Evolutionary conservation across 2,113 vertebrate genomes (phyloP), one percentile per base, ranked within the genome.

Genomic region (Otolemur garnettii): DNA sequence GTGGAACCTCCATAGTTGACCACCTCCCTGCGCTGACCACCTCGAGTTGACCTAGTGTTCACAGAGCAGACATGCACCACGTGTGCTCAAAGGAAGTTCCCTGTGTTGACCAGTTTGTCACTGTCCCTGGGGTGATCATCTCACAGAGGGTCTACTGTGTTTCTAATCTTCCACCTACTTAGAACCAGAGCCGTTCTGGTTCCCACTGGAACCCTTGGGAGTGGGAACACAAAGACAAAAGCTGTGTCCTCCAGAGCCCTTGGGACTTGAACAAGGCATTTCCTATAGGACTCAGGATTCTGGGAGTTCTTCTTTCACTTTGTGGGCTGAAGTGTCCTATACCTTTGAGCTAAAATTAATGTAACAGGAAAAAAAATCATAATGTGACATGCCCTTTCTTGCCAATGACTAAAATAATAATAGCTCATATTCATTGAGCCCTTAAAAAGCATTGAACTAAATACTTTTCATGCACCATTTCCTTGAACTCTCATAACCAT

Each of bases 391-490:
- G 38, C 45, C n/a, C 80, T 95, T 83, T 95, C 93, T 91, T 95
- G 68, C 83, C 86, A 80, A 14, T 17, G 19, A 82, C 74, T 77
- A 45, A 71, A 75, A 94, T 95, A 72, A 89, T 95, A 90, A 91
- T 68, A 96, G 79, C 64, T 95, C 59, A 10, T 66, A 86, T 19
- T 72, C 82, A 93, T 7, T 26, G 45, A 96, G 81, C 53, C 66
- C 38, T 92, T 94, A 84, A 94, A 93, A 90, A 94, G 35, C 68
- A 80, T 11, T 64, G 50, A 71, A 90, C 62, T 90, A 91, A 96
- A 45, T 33, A 26, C 50, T 80, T 89, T 68, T 81, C 59, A 59
- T 74, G 81, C 77, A 75, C 64, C 87, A 80, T 66, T 96, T 96
- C 91, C 95, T 30, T 33, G 50, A 86, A 87, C 85, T 78, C 85